Conservation (phyloP, 2,888 invertebrate genomes). For the Gryllus longicercus region DNA sequence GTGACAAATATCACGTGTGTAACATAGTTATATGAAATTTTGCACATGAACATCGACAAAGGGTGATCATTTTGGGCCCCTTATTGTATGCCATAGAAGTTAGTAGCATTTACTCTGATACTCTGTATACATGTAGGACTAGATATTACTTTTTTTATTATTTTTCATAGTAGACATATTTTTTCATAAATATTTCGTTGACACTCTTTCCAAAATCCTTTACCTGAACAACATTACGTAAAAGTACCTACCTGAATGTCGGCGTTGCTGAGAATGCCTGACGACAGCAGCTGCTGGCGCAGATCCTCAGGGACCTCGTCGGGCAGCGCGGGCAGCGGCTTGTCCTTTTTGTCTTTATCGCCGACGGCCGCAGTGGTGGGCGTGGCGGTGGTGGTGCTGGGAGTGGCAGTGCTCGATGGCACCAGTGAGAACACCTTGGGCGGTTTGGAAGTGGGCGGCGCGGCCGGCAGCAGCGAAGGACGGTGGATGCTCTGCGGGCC, state of each 20-base stretch:
- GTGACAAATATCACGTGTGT: too few relatives aligned
- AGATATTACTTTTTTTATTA: too few relatives aligned
- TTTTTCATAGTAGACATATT: too few relatives aligned
- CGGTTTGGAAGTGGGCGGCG: slow-evolving; percentile 48
- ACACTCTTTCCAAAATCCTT: too few relatives aligned
- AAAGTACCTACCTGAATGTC: slow-evolving; percentile 62
- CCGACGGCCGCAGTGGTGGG: slow-evolving; percentile 47
- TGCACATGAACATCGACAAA: too few relatives aligned
- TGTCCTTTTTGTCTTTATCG: slow-evolving; percentile 54
- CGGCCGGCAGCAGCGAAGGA: slow-evolving; percentile 41
- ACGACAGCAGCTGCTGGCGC: slow-evolving; percentile 74
- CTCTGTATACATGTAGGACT: too few relatives aligned
- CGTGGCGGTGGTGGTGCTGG: slow-evolving; percentile 50
- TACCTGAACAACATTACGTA: too few relatives aligned
- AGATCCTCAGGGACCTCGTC: slow-evolving; percentile 87
- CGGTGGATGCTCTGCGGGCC: not conserved
- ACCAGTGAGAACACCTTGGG: slow-evolving; percentile 36
- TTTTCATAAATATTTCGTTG: too few relatives aligned
- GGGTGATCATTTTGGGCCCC: too few relatives aligned
- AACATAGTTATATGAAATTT: too few relatives aligned
- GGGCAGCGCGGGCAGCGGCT: slow-evolving; percentile 57
- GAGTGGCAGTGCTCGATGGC: slow-evolving; percentile 26
- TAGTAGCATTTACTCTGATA: too few relatives aligned
- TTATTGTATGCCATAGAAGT: too few relatives aligned
- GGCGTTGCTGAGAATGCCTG: slow-evolving; percentile 82